Percentiles rank a stretch among this genome's conserved stretches.
Evolutionary conservation across 2,888 invertebrate species (phyloP).

Genomic region (Cosmia pyralina): DNA sequence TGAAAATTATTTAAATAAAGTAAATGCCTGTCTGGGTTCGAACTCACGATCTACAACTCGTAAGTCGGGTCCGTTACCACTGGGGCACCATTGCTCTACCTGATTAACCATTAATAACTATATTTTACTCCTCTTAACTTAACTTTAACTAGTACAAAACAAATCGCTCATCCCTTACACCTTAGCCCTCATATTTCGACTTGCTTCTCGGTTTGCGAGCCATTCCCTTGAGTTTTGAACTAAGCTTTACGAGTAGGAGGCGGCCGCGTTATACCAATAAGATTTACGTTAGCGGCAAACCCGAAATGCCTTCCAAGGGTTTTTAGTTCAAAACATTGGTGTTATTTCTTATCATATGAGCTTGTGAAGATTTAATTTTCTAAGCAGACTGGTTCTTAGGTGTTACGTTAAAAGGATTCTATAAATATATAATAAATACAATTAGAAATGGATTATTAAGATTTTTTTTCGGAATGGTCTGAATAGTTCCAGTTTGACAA

Average conservation of each 20-base stretch:
- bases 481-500: no score
- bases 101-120: not conserved
- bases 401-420: not conserved
- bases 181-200: slow-evolving; percentile 29
- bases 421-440: no score
- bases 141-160: no score
- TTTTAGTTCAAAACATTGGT: slow-evolving; percentile 40
- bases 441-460: no score
- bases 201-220: slow-evolving; percentile 59
- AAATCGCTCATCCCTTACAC: slow-evolving; percentile 35
- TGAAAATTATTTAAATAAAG: no score
- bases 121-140: not conserved
- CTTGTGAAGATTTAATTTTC: slow-evolving; percentile 22
- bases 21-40: no score
- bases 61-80: no score
- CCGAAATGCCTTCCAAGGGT: slow-evolving; percentile 33
- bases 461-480: no score
- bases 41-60: no score
- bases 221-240: slow-evolving; percentile 64
- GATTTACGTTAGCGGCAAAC: slow-evolving; percentile 61
- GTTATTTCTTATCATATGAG: slow-evolving; percentile 32
- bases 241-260: slow-evolving; percentile 54
- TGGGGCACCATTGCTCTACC: no score
- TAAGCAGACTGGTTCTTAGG: not conserved
- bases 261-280: slow-evolving; percentile 61